Evolutionary conservation across 2,113 vertebrate genomes (phyloP), one percentile per base, ranked within the genome.

Genomic region (Maylandia zebra): DNA sequence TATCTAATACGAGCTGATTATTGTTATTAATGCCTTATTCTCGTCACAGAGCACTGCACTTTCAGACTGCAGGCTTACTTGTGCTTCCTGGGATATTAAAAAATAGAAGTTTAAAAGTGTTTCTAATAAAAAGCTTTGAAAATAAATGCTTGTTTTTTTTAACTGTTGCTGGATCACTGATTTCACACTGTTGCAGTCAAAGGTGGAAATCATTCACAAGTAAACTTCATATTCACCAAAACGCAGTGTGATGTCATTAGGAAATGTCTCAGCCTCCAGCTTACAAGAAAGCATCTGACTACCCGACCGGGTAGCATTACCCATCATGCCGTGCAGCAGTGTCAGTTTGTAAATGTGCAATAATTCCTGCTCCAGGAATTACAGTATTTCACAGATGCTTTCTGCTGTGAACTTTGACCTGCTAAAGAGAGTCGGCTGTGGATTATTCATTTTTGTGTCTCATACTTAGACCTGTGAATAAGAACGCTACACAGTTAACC

Each of bases 301-400:
- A 27, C 55, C 55, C 27, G 0, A 57, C 55, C 55, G 12, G 22
- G 22, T 57, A 57, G 1, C 55, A 27, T 57, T 27, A 0, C 22
- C 22, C 0, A 57, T 27, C 7, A 57, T 27, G 55, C 55, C 12
- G 3, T 57, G 55, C 55, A 57, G 22, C 22, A 27, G 55, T 56
- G 55, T 56, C 55, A 56, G 55, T 56, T 56, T 56, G 55, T 27
- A 56, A 56, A 56, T 56, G 22, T 27, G 55, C 7, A 57, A 14
- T 57, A 57, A 57, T 14, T 57, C 0, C 24, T 59, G 56, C 8
- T 59, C 56, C 1, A 59, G 53, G 11, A 56, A 56, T 56, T 24
- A 36, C 34, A 36, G 8, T 36, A 56, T 59, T 59, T 59, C 24
- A 59, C 56, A 5, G 8, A 16, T 59, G 24, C 56, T 59, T 9